phyloP scores from a whole-genome alignment of 2,888 invertebrate genomes.

The Sylvicola fuscatus region DNA sequence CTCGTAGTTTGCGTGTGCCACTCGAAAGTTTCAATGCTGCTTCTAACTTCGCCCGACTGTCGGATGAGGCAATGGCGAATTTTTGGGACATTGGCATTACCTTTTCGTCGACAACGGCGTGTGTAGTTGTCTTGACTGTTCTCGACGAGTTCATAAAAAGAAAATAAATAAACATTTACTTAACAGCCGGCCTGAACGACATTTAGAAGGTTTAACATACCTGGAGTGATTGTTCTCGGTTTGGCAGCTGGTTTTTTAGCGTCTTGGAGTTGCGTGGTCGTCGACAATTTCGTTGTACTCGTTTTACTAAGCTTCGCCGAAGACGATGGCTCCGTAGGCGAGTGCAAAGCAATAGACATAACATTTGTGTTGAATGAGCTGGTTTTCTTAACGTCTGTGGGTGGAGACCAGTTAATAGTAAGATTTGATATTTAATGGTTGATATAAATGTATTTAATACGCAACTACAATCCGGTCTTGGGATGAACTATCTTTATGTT shows the following conservation, averaged over 20 bases:
- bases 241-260: slow-evolving; percentile 18
- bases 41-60: neutral
- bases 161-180: neutral
- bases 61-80: neutral
- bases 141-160: no score
- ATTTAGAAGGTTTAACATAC: slow-evolving; percentile 7
- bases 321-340: slow-evolving; percentile 15
- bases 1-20: slow-evolving; percentile 30
- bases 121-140: no score
- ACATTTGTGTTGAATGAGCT: slow-evolving; percentile 20
- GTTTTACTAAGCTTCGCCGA: slow-evolving; percentile 3
- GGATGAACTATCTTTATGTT: slow-evolving; percentile 3
- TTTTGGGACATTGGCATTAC: slow-evolving; percentile 1
- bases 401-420: no score
- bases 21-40: slow-evolving; percentile 15
- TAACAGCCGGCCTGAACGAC: neutral
- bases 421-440: no score
- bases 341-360: slow-evolving; percentile 20
- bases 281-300: slow-evolving; percentile 4
- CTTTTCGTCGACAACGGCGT: no score
- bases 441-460: no score
- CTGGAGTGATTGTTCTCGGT: slow-evolving; percentile 14
- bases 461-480: neutral
- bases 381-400: no score
- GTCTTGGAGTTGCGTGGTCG: slow-evolving; percentile 3